Evolutionary conservation across 2,113 vertebrate genomes (phyloP).

Genomic region (Chaetorhynchus papuensis): DNA sequence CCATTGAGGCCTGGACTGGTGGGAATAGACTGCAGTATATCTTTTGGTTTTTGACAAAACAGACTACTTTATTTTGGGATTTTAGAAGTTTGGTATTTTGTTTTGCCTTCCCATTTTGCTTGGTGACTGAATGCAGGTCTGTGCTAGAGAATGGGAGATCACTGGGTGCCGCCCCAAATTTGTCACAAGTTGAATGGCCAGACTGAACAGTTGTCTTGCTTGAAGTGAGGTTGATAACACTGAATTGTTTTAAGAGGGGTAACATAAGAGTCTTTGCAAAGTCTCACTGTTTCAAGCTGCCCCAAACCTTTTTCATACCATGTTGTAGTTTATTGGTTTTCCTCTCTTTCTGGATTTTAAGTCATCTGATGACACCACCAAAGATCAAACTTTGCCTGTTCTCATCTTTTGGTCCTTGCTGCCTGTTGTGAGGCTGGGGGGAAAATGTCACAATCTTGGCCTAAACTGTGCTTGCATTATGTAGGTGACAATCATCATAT

Average conservation of each 20-base stretch:
- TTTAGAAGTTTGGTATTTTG: neutral
- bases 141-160: neutral
- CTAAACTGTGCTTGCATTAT: slow-evolving; percentile 16
- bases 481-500: slow-evolving; percentile 95
- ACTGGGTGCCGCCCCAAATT: neutral
- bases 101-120: neutral
- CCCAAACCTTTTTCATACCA: neutral
- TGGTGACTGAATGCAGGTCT: neutral
- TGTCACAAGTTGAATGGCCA: neutral
- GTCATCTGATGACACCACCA: neutral
- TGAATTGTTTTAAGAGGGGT: neutral
- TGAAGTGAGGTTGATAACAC: neutral
- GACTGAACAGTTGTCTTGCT: neutral
- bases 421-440: neutral
- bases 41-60: neutral
- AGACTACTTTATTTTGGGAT: neutral
- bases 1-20: neutral
- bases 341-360: neutral
- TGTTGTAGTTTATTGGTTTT: neutral
- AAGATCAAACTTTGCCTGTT: neutral
- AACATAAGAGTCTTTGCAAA: neutral
- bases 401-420: neutral
- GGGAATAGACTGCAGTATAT: neutral
- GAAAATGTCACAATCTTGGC: neutral
- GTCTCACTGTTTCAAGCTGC: neutral